A percentile compares a stretch with the other conserved stretches of the same genome.
These are phyloP conservation scores for Agriopis aurantiaria DNA, from an alignment of 2,888 invertebrate species.

Conservation along the genomic window DNA sequence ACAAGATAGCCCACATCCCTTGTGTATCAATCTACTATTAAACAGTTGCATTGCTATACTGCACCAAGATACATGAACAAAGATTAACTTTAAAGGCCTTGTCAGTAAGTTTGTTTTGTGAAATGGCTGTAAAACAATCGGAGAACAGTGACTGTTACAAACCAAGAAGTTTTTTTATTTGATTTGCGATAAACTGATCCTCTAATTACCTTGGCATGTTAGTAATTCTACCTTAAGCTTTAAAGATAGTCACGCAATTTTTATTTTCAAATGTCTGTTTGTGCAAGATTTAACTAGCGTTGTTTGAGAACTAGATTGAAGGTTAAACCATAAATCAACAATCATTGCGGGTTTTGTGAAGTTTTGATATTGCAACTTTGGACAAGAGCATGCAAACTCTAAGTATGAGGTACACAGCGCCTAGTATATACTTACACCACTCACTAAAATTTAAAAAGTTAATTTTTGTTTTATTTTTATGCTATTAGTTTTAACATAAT, in stretches of 20 bases:
- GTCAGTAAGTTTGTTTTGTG: constrained; percentile 7
- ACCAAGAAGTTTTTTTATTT: constrained; percentile 21
- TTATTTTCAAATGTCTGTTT: constrained; percentile 11
- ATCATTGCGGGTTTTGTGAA: background rate
- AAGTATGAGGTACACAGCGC: too few relatives aligned
- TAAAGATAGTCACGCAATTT: constrained; percentile 9
- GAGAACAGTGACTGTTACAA: constrained; percentile 5
- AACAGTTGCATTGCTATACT: constrained; percentile 10
- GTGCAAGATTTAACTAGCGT: constrained; percentile 5
- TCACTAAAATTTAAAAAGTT: too few relatives aligned
- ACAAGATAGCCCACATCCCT: too few relatives aligned
- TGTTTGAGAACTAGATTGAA: background rate
- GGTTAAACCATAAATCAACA: background rate
- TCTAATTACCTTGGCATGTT: constrained; percentile 7
- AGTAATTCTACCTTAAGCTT: background rate
- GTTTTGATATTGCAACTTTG: background rate
- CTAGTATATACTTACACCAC: too few relatives aligned
- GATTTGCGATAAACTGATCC: constrained; percentile 23
- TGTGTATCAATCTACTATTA: too few relatives aligned
- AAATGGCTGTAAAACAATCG: constrained; percentile 18
- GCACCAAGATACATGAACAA: constrained; percentile 19
- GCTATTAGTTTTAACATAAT: too few relatives aligned
- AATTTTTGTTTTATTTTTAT: too few relatives aligned
- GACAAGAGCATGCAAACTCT: background rate
- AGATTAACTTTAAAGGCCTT: constrained; percentile 19